Conservation (phyloP, 1,140 invertebrate species). For the Drosophila yakuba region DNA sequence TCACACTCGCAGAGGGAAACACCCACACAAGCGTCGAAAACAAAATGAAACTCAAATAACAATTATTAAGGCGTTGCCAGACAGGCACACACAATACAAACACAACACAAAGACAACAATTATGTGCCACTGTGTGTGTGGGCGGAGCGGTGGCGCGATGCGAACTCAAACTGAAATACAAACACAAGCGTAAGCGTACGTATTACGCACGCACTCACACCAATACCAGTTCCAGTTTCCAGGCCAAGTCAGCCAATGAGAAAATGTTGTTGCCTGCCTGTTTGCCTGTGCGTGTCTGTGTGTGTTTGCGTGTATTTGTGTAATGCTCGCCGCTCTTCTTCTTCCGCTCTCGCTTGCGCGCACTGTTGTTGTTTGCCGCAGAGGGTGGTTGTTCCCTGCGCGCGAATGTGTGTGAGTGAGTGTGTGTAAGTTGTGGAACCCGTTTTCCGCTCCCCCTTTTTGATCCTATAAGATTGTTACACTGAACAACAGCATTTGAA, state of each 20-base stretch:
- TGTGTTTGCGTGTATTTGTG: conserved; percentile 63
- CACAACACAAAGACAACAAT: conserved; percentile 62
- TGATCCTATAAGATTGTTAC: conserved; percentile 31
- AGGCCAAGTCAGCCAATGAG: conserved; percentile 81
- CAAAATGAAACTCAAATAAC: conserved; percentile 84
- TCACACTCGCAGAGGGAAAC: background rate
- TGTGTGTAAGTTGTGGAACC: conserved; percentile 64
- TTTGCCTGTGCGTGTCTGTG: conserved; percentile 35
- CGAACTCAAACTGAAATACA: conserved; percentile 57
- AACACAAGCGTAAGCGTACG: conserved; percentile 33
- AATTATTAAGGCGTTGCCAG: conserved; percentile 84
- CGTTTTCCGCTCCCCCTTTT: conserved; percentile 49
- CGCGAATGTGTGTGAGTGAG: conserved; percentile 32
- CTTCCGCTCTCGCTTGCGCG: conserved; percentile 68
- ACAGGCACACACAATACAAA: conserved; percentile 58
- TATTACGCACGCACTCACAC: conserved; percentile 19
- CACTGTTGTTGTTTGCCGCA: conserved; percentile 62
- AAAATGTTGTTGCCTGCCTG: conserved; percentile 73
- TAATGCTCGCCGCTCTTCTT: conserved; percentile 55
- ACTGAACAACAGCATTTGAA: conserved; percentile 50
- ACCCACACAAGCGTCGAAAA: conserved; percentile 40
- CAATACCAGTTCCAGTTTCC: conserved; percentile 69
- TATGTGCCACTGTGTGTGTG: conserved; percentile 72
- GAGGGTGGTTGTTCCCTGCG: conserved; percentile 59
- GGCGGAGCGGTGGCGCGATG: conserved; percentile 66